Conservation (phyloP, 2,888 invertebrate genomes). For the Melinopterus prodromus region DNA sequence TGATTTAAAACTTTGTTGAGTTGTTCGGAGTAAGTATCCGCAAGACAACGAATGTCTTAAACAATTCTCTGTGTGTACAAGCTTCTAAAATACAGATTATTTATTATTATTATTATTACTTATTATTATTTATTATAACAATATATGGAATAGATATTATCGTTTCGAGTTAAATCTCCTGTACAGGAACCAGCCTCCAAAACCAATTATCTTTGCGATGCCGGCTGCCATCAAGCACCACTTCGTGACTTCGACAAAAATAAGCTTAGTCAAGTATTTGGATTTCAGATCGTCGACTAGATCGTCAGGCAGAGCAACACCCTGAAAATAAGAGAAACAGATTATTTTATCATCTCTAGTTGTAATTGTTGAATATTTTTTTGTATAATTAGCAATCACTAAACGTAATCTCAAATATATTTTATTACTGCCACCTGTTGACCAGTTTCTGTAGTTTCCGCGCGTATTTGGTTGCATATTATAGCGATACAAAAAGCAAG, state of each 20-base stretch:
- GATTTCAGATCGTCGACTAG: slow-evolving; percentile 63
- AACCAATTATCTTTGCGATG: slow-evolving; percentile 6
- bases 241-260: slow-evolving; percentile 62
- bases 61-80: too few species aligned
- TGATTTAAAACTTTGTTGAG: too few species aligned
- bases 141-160: background rate
- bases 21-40: too few species aligned
- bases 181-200: slow-evolving; percentile 6
- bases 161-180: background rate
- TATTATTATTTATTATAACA: too few species aligned
- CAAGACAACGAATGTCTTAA: too few species aligned
- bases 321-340: slow-evolving; percentile 56
- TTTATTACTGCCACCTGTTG: background rate
- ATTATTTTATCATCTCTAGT: background rate
- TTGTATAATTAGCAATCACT: too few species aligned
- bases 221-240: slow-evolving; percentile 64
- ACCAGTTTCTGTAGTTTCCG: too few species aligned
- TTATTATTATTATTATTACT: too few species aligned
- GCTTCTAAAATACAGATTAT: too few species aligned
- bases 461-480: too few species aligned
- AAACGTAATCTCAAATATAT: background rate
- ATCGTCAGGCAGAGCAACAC: slow-evolving; percentile 64
- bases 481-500: too few species aligned
- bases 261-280: slow-evolving; percentile 61
- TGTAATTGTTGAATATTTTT: too few species aligned